Conservation (phyloP, 2,888 invertebrate species). For the Formica aserva region DNA sequence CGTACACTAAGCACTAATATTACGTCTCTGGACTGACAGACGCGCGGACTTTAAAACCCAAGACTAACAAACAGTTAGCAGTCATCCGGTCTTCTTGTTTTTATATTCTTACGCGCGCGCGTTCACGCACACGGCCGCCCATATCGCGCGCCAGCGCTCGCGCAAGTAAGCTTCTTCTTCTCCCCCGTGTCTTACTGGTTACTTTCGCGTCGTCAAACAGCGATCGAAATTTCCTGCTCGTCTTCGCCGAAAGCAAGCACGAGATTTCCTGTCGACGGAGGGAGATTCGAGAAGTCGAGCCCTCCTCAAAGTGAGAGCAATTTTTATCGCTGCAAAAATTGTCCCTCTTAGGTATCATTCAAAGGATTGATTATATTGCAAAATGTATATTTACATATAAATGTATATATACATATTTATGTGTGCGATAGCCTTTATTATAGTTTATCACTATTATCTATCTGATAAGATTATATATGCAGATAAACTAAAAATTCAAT, state of each 20-base stretch:
- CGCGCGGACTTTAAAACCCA: constrained; percentile 86
- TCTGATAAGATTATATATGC: background rate
- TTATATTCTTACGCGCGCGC: constrained; percentile 83
- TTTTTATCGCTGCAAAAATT: constrained; percentile 10
- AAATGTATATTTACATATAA: background rate
- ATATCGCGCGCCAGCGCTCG: constrained; percentile 64
- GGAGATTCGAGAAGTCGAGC: background rate
- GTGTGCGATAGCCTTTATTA: background rate
- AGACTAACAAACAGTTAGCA: constrained; percentile 86
- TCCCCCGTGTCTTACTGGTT: constrained; percentile 59
- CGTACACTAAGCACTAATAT: constrained; percentile 84
- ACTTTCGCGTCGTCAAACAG: constrained; percentile 70
- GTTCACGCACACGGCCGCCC: constrained; percentile 75
- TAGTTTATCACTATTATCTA: background rate
- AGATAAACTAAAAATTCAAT: background rate
- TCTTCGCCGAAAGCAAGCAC: constrained; percentile 42
- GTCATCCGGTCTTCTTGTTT: constrained; percentile 86
- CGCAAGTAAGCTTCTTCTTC: constrained; percentile 10
- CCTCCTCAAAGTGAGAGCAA: constrained; percentile 33
- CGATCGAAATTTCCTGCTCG: constrained; percentile 63
- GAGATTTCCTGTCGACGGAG: constrained; percentile 43
- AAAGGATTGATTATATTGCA: background rate
- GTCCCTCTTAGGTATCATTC: constrained; percentile 14
- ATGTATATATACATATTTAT: background rate
- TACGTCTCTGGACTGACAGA: constrained; percentile 85